These are phyloP conservation scores for Acleris cristana DNA, from an alignment of 2,888 invertebrate genomes.

Conservation along the genomic window DNA sequence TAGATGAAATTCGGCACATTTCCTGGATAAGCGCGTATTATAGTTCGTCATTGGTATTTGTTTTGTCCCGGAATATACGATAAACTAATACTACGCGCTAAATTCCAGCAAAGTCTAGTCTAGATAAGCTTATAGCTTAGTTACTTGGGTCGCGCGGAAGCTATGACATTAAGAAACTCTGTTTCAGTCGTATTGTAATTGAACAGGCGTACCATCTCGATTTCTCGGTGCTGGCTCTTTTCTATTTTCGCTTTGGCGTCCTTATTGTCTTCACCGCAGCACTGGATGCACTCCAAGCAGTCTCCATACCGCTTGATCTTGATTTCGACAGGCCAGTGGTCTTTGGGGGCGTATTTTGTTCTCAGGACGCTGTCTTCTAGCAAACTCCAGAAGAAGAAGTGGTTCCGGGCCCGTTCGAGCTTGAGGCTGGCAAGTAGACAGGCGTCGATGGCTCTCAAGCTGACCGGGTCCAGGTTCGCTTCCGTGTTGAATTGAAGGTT, in stretches of 20 bases:
- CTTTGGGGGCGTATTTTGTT: conserved; percentile 52
- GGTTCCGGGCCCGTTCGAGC: conserved; percentile 55
- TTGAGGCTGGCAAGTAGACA: conserved; percentile 56
- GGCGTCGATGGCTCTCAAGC: conserved; percentile 60
- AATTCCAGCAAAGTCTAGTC: too few relatives aligned
- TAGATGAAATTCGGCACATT: too few relatives aligned
- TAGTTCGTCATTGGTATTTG: too few relatives aligned
- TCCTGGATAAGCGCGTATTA: too few relatives aligned
- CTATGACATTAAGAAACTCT: background rate
- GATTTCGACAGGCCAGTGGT: conserved; percentile 54
- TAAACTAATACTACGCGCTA: too few relatives aligned
- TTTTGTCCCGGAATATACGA: too few relatives aligned
- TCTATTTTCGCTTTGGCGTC: background rate
- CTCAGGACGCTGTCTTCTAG: conserved; percentile 57
- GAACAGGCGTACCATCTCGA: background rate
- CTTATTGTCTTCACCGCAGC: conserved; percentile 48
- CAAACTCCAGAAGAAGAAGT: conserved; percentile 60
- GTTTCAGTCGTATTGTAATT: background rate
- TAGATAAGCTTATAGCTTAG: too few relatives aligned
- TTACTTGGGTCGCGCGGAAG: background rate
- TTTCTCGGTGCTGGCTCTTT: too few relatives aligned
- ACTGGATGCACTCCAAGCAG: conserved; percentile 48
- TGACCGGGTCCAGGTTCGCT: conserved; percentile 57
- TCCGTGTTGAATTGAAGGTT: conserved; percentile 64
- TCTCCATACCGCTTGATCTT: conserved; percentile 42